Evolutionary conservation across 2,113 vertebrate species (phyloP).

Genomic region (Rostratula benghalensis): DNA sequence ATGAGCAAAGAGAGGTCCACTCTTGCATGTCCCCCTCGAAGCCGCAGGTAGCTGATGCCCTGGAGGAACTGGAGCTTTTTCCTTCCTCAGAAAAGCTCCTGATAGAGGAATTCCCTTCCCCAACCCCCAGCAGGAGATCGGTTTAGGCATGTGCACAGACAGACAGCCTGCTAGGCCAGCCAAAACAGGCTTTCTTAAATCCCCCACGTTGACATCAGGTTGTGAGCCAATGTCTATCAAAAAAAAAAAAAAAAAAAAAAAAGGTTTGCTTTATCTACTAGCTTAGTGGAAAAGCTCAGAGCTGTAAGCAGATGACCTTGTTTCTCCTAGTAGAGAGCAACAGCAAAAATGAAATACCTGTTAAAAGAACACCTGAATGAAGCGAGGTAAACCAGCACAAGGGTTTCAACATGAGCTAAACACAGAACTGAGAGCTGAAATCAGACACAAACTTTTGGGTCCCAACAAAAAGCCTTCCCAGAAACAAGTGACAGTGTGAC

Average conservation of each 20-base stretch:
- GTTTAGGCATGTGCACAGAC: constrained; percentile 39
- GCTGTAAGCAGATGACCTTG: neutral
- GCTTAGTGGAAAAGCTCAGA: neutral
- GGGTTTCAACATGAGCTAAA: neutral
- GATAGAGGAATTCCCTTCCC: constrained; percentile 4
- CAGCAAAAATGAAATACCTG: neutral
- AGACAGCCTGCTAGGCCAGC: constrained; percentile 21
- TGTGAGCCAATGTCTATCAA: neutral
- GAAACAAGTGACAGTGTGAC: neutral
- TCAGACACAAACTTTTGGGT: rapidly evolving
- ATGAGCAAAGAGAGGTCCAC: neutral
- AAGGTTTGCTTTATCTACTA: neutral
- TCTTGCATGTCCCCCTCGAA: neutral
- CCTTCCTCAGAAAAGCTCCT: neutral
- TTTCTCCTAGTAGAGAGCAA: neutral
- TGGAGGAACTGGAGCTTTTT: constrained; percentile 17
- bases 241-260: neutral
- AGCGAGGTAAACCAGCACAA: neutral
- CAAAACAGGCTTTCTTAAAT: constrained; percentile 34
- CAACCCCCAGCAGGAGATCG: neutral
- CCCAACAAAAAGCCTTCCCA: neutral
- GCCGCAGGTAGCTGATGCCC: constrained; percentile 1
- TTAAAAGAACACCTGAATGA: neutral
- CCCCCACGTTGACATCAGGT: neutral
- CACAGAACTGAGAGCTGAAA: neutral